Evolutionary conservation across 2,113 vertebrate genomes (phyloP), one percentile per base, ranked within the genome.

Genomic region (Stegostoma tigrinum): DNA sequence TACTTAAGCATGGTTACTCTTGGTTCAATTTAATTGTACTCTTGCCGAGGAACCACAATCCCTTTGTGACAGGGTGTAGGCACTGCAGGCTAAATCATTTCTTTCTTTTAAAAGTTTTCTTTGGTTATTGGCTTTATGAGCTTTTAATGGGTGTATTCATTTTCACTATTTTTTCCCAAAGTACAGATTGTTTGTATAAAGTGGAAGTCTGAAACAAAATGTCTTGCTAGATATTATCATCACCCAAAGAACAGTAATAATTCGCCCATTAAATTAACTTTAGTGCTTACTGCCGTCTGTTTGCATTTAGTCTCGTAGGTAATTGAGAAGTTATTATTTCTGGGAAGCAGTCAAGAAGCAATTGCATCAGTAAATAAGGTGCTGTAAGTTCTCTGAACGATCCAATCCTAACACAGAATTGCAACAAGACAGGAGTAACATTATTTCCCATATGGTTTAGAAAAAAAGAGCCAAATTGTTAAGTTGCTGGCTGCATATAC

Each of bases 271-370:
- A 93, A 93, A 93, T 93, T 93, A 67, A 42, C 89, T 93, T 93
- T 66, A 93, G 61, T 93, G 61, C 61, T 67, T 93, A 93, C 66
- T 93, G n/a, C 89, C 89, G 42, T 93, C 89, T 93, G 89, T 93
- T 93, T 66, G 89, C 55, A 93, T 66, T 93, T 93, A 93, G 61
- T n/a, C 61, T 66, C 12, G 34, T 93, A 21, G 61, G 89, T 93
- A 93, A 67, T 93, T 93, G 89, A n/a, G 64, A 93, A 93, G 89
- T 93, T 93, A 93, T 93, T 38, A 93, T 38, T n/a, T 66, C 89
- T 93, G 89, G 34, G 34, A 93, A 93, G n/a, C 67, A 93, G 89
- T 93, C 89, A 93, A 93, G 30, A 67, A 93, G 14, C 55, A 93
- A 93, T 93, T 93, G 17, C 34, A 23, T 93, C 61, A 48, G 34